A percentile compares a stretch with the other conserved stretches of the same genome.
phyloP scores from a whole-genome alignment of 30 jellyfish, hydroid and myxozoan genomes.

The Sanderia malayensis region DNA sequence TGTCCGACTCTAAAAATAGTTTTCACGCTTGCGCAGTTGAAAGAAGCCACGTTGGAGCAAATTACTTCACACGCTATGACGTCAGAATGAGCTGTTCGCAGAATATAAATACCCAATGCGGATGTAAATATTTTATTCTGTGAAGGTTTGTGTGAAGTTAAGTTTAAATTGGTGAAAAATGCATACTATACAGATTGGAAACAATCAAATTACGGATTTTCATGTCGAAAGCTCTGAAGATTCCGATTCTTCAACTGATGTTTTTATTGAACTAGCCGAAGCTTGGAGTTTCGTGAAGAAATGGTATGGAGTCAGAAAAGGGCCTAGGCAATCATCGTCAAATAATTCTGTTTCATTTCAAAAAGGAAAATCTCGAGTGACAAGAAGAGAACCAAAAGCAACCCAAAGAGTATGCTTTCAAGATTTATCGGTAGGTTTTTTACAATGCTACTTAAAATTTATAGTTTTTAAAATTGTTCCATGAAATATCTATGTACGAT shows the following conservation, averaged over 20 bases:
- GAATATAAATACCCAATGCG: background rate
- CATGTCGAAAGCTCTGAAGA: conserved; percentile 30
- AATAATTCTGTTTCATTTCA: conserved; percentile 8
- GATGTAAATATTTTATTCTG: no score
- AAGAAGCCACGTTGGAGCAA: conserved; percentile 8
- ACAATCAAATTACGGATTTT: conserved; percentile 23
- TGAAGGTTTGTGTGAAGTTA: no score
- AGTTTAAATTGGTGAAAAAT: no score
- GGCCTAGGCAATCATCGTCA: background rate
- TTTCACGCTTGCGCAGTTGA: background rate
- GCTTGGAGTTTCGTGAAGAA: conserved; percentile 54
- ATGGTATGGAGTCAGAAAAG: conserved; percentile 39
- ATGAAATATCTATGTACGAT: no score
- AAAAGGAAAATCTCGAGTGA: conserved; percentile 14
- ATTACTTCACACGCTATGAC: conserved; percentile 11
- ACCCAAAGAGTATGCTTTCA: conserved; percentile 13
- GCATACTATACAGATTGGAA: no score
- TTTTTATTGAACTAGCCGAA: conserved; percentile 40
- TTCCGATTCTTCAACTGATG: conserved; percentile 64
- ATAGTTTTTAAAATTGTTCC: no score
- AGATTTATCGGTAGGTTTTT: conserved; percentile 59
- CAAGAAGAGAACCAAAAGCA: conserved; percentile 19
- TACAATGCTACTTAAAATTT: no score
- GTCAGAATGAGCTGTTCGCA: conserved; percentile 15
- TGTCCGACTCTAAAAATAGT: background rate